These are phyloP conservation scores for Adoxophyes honmai DNA, from an alignment of 1,140 invertebrate species.

Conservation along the genomic window DNA sequence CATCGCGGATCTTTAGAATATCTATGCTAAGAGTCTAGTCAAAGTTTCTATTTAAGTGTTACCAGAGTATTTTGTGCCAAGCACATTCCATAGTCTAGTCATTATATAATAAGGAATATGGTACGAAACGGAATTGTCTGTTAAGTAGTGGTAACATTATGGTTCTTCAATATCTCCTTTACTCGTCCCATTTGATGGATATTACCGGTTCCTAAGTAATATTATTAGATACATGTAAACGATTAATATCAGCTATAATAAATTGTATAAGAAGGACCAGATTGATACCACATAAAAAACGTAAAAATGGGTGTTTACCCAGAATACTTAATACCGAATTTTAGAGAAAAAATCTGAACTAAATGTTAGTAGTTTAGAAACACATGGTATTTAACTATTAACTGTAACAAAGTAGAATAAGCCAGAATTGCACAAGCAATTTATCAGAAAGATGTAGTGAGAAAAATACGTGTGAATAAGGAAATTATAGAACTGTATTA, in stretches of 20 bases:
- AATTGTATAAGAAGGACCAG: background rate
- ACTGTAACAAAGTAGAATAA: conserved; percentile 28
- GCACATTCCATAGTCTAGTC: conserved; percentile 47
- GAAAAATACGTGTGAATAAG: conserved; percentile 49
- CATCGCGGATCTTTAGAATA: conserved; percentile 20
- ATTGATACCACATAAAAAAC: background rate
- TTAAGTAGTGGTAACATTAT: too few relatives aligned
- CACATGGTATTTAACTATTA: conserved; percentile 26
- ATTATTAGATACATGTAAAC: too few relatives aligned
- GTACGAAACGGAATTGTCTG: too few relatives aligned
- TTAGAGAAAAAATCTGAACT: conserved; percentile 23
- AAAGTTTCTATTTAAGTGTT: conserved; percentile 12
- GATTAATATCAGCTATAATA: too few relatives aligned
- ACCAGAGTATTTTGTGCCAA: conserved; percentile 41
- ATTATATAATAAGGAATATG: conserved; percentile 17
- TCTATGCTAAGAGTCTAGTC: conserved; percentile 16
- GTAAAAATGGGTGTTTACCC: background rate
- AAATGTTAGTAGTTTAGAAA: conserved; percentile 27
- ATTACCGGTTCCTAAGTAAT: too few relatives aligned
- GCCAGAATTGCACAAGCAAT: conserved; percentile 37
- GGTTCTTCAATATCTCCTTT: too few relatives aligned
- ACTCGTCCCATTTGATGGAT: too few relatives aligned
- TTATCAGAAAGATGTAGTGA: conserved; percentile 65
- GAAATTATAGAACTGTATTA: conserved; percentile 46
- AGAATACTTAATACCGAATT: conserved; percentile 2